Conservation (phyloP, 2,888 invertebrate species). For the Hoplodrina blanda region DNA sequence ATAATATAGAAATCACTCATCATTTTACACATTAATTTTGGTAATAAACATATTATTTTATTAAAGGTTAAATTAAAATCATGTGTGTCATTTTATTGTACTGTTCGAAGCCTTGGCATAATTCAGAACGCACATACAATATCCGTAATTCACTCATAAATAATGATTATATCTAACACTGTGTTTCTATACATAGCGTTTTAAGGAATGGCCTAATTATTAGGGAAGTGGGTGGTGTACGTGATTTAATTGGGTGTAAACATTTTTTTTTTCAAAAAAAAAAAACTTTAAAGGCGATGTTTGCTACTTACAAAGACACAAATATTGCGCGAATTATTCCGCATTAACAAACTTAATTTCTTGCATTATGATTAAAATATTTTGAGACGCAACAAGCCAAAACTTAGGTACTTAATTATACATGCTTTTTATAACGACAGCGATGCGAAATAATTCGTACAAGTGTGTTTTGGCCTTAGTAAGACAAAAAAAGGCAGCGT, state of each 20-base stretch:
- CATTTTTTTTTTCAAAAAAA: background rate
- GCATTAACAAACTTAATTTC: constrained; percentile 16
- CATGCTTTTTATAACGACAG: constrained; percentile 27
- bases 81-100: background rate
- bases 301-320: background rate
- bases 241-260: constrained; percentile 38
- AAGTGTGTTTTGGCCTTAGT: background rate
- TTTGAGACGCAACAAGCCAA: constrained; percentile 16
- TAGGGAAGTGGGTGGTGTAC: constrained; percentile 44
- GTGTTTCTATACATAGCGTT: constrained; percentile 52
- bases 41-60: too few relatives aligned
- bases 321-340: constrained; percentile 5
- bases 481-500: background rate
- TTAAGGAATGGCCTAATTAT: constrained; percentile 62
- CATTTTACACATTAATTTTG: too few relatives aligned
- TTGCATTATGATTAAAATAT: constrained; percentile 8
- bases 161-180: constrained; percentile 58
- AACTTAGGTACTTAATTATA: constrained; percentile 25
- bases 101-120: constrained; percentile 47
- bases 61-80: too few relatives aligned
- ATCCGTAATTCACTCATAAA: constrained; percentile 61
- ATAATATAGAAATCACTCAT: background rate
- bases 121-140: constrained; percentile 71
- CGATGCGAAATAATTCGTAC: constrained; percentile 21
- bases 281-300: background rate